Conservation (phyloP, 2,888 invertebrate genomes). For the Drosophila colorata region DNA sequence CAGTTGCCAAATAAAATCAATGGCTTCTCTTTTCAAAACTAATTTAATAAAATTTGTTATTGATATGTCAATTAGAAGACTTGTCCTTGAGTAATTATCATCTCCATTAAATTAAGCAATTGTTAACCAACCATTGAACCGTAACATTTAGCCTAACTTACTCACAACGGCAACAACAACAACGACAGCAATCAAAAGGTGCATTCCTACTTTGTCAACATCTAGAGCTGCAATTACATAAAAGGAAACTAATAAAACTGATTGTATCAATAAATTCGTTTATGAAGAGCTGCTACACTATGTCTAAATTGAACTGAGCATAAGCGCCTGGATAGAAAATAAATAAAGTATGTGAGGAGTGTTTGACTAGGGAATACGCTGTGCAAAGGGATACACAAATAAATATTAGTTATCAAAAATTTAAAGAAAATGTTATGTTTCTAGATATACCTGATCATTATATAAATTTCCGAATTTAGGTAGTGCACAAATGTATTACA, state of each 20-base stretch:
- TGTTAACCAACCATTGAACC: conserved; percentile 22
- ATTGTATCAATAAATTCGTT: conserved; percentile 12
- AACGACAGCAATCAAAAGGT: conserved; percentile 6
- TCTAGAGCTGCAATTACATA: conserved; percentile 25
- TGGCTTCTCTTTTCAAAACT: not conserved
- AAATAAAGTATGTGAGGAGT: not conserved
- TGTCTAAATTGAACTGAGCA: not conserved
- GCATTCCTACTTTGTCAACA: conserved; percentile 16
- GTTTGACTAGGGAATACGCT: not conserved
- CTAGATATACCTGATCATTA: no score
- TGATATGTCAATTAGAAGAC: not conserved
- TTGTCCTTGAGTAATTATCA: not conserved
- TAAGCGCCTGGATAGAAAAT: not conserved
- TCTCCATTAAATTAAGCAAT: conserved; percentile 27
- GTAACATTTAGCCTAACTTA: conserved; percentile 13
- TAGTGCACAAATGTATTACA: no score
- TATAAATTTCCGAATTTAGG: no score
- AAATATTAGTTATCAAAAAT: no score
- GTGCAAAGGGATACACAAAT: not conserved
- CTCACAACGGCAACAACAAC: not conserved
- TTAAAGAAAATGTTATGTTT: no score
- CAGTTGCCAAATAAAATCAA: no score
- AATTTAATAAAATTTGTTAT: not conserved
- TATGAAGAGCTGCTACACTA: not conserved
- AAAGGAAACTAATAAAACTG: conserved; percentile 25